Conservation (phyloP, 2,113 vertebrate genomes). For the Mesocricetus auratus region DNA sequence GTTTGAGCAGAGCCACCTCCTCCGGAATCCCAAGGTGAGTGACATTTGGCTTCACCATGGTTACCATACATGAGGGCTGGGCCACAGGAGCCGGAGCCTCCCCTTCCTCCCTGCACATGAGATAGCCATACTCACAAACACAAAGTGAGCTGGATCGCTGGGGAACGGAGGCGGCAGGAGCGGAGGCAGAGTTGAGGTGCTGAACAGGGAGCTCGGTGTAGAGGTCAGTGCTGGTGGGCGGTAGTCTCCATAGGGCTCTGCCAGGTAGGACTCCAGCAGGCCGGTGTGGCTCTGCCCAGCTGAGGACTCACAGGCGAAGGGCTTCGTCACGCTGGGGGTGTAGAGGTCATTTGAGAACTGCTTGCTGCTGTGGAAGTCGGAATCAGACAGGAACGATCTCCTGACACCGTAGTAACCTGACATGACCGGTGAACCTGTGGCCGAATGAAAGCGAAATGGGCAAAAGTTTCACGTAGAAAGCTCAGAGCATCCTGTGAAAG, state of each 20-base stretch:
- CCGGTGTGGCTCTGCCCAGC: conserved; percentile 87
- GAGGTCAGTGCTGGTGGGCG: conserved; percentile 86
- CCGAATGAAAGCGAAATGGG: background rate
- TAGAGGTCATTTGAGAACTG: conserved; percentile 89
- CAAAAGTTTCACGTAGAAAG: background rate
- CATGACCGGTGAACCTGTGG: conserved; percentile 89
- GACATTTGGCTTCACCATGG: background rate
- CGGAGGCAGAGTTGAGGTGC: conserved; percentile 88
- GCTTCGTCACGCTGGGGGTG: conserved; percentile 87
- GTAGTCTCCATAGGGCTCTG: conserved; percentile 91
- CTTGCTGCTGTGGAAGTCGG: conserved; percentile 91
- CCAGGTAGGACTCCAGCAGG: conserved; percentile 92
- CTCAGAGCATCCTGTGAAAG: background rate
- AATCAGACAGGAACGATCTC: conserved; percentile 91
- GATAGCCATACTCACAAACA: conserved; percentile 88
- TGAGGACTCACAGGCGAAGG: conserved; percentile 90
- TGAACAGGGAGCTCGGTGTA: conserved; percentile 86
- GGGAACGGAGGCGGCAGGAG: conserved; percentile 91
- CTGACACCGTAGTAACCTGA: conserved; percentile 91
- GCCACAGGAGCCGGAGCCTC: fast-evolving
- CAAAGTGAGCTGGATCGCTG: conserved; percentile 89
- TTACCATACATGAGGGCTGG: fast-evolving
- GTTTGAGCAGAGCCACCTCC: background rate
- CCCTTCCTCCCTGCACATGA: fast-evolving
- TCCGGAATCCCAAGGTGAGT: background rate